Evolutionary conservation across 2,888 invertebrate species (phyloP).

Genomic region (Archips crataeganus): DNA sequence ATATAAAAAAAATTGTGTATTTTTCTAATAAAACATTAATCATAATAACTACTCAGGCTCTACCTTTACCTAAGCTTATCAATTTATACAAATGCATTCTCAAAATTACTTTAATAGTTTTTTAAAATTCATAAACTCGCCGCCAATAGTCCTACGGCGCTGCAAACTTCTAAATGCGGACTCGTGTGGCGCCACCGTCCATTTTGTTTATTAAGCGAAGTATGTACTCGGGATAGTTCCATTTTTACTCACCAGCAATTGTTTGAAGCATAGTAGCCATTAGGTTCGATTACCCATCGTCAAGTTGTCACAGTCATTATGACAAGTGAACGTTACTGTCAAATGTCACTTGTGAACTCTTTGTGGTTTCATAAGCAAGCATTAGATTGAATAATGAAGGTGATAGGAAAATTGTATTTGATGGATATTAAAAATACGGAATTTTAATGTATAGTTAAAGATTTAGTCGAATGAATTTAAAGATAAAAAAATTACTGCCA

Average conservation of each 20-base stretch:
- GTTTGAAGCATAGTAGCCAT: slow-evolving; percentile 40
- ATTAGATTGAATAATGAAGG: not conserved
- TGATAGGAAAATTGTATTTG: not conserved
- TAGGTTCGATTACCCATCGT: slow-evolving; percentile 48
- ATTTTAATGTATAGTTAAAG: no score
- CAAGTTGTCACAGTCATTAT: slow-evolving; percentile 48
- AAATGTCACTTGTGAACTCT: slow-evolving; percentile 28
- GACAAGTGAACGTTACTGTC: slow-evolving; percentile 46
- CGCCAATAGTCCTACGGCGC: not conserved
- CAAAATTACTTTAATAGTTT: slow-evolving; percentile 3
- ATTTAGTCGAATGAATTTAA: no score
- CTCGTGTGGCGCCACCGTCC: not conserved
- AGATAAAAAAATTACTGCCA: no score
- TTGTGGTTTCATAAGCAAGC: slow-evolving; percentile 13
- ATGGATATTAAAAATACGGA: not conserved
- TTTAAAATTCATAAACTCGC: slow-evolving; percentile 9
- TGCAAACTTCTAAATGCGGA: not conserved
- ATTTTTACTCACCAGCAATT: slow-evolving; percentile 17
- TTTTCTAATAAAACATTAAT: not conserved
- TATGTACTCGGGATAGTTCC: not conserved
- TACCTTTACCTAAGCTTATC: not conserved
- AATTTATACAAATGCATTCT: not conserved
- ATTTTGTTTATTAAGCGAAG: not conserved
- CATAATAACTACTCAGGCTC: not conserved
- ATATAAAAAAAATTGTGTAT: not conserved